Evolutionary conservation across 2,888 invertebrate species (phyloP).

Genomic region (Ophion slaviceki): DNA sequence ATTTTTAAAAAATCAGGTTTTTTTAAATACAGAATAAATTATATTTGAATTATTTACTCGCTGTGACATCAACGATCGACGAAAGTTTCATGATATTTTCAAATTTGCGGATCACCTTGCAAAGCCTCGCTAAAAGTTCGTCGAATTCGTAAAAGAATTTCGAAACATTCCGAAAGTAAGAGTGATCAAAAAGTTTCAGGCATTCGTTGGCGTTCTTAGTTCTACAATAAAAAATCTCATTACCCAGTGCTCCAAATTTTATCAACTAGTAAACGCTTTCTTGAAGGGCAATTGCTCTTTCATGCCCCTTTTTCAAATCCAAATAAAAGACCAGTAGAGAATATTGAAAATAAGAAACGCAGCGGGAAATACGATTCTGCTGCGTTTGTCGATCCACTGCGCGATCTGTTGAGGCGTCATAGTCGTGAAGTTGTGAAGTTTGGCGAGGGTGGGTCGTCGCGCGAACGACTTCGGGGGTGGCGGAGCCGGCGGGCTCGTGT

Average conservation of each 20-base stretch:
- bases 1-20: too few relatives aligned
- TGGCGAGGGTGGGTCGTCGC: slow-evolving; percentile 78
- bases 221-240: slow-evolving; percentile 12
- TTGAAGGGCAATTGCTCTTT: background rate
- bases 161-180: background rate
- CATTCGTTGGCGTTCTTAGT: background rate
- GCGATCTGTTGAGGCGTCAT: slow-evolving; percentile 95
- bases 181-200: background rate
- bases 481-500: slow-evolving; percentile 72
- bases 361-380: slow-evolving; percentile 91
- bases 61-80: too few relatives aligned
- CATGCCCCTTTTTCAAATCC: slow-evolving; percentile 73
- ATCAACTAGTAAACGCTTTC: slow-evolving; percentile 1
- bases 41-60: too few relatives aligned
- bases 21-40: too few relatives aligned
- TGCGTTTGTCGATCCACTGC: slow-evolving; percentile 93
- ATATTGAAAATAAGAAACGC: slow-evolving; percentile 92
- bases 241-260: background rate
- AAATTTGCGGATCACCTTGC: too few relatives aligned
- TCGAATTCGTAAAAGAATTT: background rate
- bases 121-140: too few relatives aligned
- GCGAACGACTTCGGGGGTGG: slow-evolving; percentile 76
- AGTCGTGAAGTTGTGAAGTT: slow-evolving; percentile 86
- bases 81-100: too few relatives aligned
- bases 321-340: slow-evolving; percentile 92